Evolutionary conservation across 2,888 invertebrate genomes (phyloP).

Genomic region (Laspeyria flexula): DNA sequence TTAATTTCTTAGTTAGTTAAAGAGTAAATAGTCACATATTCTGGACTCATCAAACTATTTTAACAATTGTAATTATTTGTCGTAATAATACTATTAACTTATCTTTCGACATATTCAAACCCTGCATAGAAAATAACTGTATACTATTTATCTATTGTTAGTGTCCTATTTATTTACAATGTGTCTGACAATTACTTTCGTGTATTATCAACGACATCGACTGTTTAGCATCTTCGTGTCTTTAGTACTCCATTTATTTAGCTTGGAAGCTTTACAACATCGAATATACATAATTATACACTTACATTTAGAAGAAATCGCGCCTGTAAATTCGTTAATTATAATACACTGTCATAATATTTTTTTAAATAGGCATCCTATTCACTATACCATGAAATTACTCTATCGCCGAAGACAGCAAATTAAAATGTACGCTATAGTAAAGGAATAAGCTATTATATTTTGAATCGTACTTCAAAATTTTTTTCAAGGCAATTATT

Average conservation of each 20-base stretch:
- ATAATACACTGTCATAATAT: not conserved
- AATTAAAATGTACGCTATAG: too few species aligned
- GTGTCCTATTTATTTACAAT: conserved; percentile 40
- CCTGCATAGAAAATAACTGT: conserved; percentile 26
- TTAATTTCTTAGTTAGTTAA: too few species aligned
- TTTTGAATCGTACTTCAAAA: too few species aligned
- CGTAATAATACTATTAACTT: not conserved
- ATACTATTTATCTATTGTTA: conserved; percentile 15
- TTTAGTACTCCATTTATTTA: conserved; percentile 7
- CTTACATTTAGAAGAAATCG: conserved; percentile 32
- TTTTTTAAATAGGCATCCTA: not conserved
- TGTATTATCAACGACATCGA: conserved; percentile 17
- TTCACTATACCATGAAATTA: not conserved
- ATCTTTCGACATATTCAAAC: not conserved
- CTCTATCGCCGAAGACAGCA: too few species aligned
- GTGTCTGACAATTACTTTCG: conserved; percentile 21
- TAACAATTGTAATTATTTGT: too few species aligned
- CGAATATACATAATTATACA: conserved; percentile 41
- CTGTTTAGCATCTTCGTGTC: conserved; percentile 7
- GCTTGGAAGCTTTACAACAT: conserved; percentile 51
- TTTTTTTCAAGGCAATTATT: too few species aligned
- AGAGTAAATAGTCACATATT: too few species aligned
- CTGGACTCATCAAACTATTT: too few species aligned
- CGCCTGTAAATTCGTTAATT: conserved; percentile 27
- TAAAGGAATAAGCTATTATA: too few species aligned